Conservation (phyloP, 2,113 vertebrate species). For the Chloroceryle aenea region DNA sequence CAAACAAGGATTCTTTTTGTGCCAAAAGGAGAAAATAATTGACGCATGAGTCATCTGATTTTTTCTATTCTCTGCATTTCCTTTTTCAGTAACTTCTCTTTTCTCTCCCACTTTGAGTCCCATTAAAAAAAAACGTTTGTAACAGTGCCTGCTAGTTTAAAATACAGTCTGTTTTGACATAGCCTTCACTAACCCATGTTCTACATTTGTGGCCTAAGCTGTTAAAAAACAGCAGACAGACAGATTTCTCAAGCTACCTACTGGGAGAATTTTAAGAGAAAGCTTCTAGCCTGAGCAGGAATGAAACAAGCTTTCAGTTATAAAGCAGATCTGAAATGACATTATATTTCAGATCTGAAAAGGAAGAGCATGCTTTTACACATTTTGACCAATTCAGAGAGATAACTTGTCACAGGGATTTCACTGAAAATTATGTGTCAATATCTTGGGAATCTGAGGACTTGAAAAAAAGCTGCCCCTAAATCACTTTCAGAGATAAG, state of each 20-base stretch:
- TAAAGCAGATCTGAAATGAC: not conserved
- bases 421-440: not conserved
- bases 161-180: not conserved
- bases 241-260: not conserved
- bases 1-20: not conserved
- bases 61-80: not conserved
- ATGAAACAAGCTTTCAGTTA: not conserved
- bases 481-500: not conserved
- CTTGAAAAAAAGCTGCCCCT: not conserved
- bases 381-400: not conserved
- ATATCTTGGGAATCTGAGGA: not conserved
- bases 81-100: constrained; percentile 44
- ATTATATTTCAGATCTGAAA: not conserved
- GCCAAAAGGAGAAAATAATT: constrained; percentile 33
- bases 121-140: not conserved
- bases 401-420: not conserved
- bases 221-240: not conserved
- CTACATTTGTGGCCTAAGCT: not conserved
- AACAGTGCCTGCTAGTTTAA: not conserved
- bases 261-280: not conserved
- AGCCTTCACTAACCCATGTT: not conserved
- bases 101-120: not conserved
- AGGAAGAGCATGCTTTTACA: not conserved
- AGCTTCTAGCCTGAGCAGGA: not conserved
- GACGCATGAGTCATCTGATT: constrained; percentile 29